phyloP scores from a whole-genome alignment of 2,113 vertebrate species.

The Sinocyclocheilus anshuiensis region DNA sequence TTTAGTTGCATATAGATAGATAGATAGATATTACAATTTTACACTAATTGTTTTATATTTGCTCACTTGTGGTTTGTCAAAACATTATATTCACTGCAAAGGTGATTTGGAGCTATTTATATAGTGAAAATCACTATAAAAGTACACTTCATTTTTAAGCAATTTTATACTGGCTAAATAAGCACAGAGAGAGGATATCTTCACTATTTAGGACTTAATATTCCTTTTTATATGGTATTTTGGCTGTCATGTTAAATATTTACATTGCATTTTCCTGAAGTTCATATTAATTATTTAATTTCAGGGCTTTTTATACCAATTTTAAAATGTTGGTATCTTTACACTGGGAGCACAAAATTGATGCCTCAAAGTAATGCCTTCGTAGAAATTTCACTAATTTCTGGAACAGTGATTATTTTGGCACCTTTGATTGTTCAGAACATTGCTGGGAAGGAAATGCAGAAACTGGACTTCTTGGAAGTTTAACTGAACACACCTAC shows the following conservation, averaged over 20 bases:
- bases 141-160: neutral
- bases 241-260: too few species aligned
- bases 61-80: too few species aligned
- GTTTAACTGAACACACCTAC: neutral
- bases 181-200: too few species aligned
- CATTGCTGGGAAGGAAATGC: neutral
- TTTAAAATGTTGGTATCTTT: too few species aligned
- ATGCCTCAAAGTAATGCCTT: neutral
- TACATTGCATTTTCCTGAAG: too few species aligned
- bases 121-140: neutral
- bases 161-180: neutral
- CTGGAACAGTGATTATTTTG: neutral
- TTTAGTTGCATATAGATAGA: neutral
- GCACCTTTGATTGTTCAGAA: neutral
- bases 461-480: neutral
- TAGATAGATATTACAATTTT: too few species aligned
- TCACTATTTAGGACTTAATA: too few species aligned
- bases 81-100: neutral
- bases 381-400: neutral
- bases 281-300: too few species aligned
- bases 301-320: too few species aligned
- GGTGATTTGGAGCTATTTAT: neutral
- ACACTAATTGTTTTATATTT: neutral
- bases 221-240: too few species aligned
- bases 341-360: neutral